Evolutionary conservation across 1,140 invertebrate genomes (phyloP), one percentile per base, ranked within the genome.

Genomic region (Adelges cooleyi): DNA sequence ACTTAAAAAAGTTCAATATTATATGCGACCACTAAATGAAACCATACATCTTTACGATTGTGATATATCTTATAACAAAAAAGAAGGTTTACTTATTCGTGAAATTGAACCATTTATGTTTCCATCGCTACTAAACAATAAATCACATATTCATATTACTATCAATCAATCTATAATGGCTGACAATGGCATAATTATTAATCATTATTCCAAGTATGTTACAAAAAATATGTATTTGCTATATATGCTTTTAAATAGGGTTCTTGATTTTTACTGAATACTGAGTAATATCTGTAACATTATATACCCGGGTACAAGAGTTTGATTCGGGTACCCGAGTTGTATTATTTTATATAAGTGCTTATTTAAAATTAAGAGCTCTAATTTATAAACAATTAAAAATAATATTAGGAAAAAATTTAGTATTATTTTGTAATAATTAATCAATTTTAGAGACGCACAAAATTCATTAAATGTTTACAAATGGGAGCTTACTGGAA

Each of bases 391-490:
- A n/a, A n/a, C n/a, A n/a, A n/a, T n/a, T n/a, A n/a, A n/a, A n/a
- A n/a, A n/a, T n/a, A n/a, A n/a, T n/a, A n/a, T n/a, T n/a, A n/a
- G n/a, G n/a, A n/a, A n/a, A n/a, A n/a, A n/a, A n/a, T n/a, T n/a
- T n/a, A n/a, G n/a, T n/a, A n/a, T n/a, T n/a, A n/a, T n/a, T n/a
- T n/a, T n/a, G n/a, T n/a, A n/a, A n/a, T n/a, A n/a, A n/a, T n/a
- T n/a, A n/a, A n/a, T n/a, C n/a, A n/a, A n/a, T n/a, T 69, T n/a
- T 69, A 84, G 90, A 70, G 92, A 97, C 74, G 80, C 95, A 69
- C 82, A 90, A 66, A 85, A 89, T 65, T 94, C 91, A 0, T 95
- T 95, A 71, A 97, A 96, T 78, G 76, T 97, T 0, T 97, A 92
- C 75, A 92, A 96, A 72, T 97, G 95, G 82, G 80, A 90, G 23